These are phyloP conservation scores for Tridacna crocea DNA, from an alignment of 2,888 invertebrate genomes.

Conservation along the genomic window DNA sequence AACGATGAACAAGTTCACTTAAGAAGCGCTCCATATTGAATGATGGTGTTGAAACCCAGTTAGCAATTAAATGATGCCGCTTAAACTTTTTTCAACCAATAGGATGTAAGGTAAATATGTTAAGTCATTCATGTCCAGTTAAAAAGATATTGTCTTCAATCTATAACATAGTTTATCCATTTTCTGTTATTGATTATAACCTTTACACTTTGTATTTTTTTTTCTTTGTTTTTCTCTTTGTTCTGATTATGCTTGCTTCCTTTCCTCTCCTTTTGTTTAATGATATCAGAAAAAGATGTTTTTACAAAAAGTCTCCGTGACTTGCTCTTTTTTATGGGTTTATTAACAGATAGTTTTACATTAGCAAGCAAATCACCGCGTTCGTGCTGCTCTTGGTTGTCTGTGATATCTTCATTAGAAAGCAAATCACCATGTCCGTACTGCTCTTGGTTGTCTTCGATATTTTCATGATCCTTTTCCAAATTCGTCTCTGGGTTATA, in stretches of 20 bases:
- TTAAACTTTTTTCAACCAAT: not conserved
- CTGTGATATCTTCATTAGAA: not conserved
- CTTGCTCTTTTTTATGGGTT: not conserved
- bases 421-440: not conserved
- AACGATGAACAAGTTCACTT: not conserved
- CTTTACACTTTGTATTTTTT: no score
- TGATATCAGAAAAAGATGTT: not conserved
- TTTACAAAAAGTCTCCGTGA: not conserved
- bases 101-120: not conserved
- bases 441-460: not conserved
- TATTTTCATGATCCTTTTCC: not conserved
- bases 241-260: no score
- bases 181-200: not conserved
- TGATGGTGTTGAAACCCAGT: not conserved
- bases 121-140: not conserved
- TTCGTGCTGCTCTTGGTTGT: not conserved
- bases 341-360: not conserved
- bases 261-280: not conserved
- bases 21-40: conserved; percentile 1
- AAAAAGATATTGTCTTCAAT: not conserved
- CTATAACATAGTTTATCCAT: not conserved
- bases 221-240: no score
- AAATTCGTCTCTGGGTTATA: not conserved
- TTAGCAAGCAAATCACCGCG: not conserved
- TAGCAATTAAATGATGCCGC: not conserved